These are phyloP conservation scores for Ciconia stormi DNA, from an alignment of 2,113 vertebrate genomes.

Conservation along the genomic window DNA sequence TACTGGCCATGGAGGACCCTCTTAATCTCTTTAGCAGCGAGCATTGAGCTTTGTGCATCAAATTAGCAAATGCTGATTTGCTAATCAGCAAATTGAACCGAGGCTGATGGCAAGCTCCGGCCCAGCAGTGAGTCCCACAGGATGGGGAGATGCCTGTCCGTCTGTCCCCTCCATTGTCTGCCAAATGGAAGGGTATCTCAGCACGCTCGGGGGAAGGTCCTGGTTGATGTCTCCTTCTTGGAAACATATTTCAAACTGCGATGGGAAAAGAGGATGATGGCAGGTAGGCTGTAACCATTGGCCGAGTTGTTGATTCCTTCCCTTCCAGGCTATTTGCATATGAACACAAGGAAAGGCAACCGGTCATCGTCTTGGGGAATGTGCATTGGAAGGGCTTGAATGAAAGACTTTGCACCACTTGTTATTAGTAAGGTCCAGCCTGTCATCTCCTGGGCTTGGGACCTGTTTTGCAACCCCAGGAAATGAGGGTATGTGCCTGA, in stretches of 20 bases:
- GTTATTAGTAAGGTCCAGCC: background rate
- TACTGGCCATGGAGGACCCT: background rate
- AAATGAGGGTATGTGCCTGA: background rate
- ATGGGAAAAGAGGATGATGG: background rate
- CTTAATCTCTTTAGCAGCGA: constrained; percentile 32
- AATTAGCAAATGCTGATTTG: constrained; percentile 37
- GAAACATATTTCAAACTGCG: background rate
- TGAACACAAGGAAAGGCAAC: background rate
- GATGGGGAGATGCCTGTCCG: fast-evolving
- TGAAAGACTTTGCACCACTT: background rate
- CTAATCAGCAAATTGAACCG: background rate
- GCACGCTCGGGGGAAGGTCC: background rate
- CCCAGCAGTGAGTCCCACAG: fast-evolving
- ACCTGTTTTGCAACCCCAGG: background rate
- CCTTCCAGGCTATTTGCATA: background rate
- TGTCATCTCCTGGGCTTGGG: background rate
- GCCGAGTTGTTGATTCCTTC: background rate
- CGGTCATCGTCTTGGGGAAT: fast-evolving
- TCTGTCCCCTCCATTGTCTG: background rate
- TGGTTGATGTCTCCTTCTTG: background rate
- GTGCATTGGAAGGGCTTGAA: background rate
- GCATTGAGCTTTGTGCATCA: constrained; percentile 29
- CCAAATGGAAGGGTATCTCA: background rate
- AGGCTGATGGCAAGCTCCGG: background rate
- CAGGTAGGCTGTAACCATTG: background rate